Evolutionary conservation across 2,113 vertebrate genomes (phyloP), one percentile per base, ranked within the genome.

Genomic region (Condylura cristata): DNA sequence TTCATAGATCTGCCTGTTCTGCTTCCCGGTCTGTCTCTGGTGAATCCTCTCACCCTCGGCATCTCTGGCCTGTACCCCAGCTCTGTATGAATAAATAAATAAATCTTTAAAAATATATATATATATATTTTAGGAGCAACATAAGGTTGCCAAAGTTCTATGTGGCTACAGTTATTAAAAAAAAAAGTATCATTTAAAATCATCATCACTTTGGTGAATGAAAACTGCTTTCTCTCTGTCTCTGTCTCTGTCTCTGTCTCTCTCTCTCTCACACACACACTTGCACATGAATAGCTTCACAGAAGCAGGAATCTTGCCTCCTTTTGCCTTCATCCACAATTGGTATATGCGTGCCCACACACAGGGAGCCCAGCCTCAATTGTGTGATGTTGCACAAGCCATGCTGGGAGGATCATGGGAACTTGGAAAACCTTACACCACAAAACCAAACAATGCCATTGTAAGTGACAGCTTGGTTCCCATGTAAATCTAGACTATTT

Each of bases 151-250:
- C 66, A 80, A 87, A 39, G n/a, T 84, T 87, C 7, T 56, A n/a
- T 84, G 87, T 90, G 85, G 34, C 41, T 20, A 80, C n/a, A 71
- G 9, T 86, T 66, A 78, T 63, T 87, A 87, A 58, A 66, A 92
- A 87, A 71, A 93, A 89, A 68, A 56, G 16, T 90, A 44, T 53
- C 34, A 84, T 6, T 68, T 46, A 88, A 41, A 13, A 53, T 56
- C 24, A 83, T 61, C 78, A 80, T 24, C 24, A 53, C 58, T 80
- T 93, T 41, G 81, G 3, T 76, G 72, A 81, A 75, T 80, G 14
- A 26, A 89, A 86, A 84, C 17, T 30, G 28, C 58, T 89, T 86
- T 44, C 28, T 28, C 60, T 22, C 18, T 22, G 18, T 56, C 18
- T 22, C 53, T 7, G 18, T 56, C 18, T 56, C 53, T 22, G 18